A percentile compares a stretch with the other conserved stretches of the same genome.
These are phyloP conservation scores for Tenthredo amoena DNA, from an alignment of 2,888 invertebrate species.

Conservation along the genomic window DNA sequence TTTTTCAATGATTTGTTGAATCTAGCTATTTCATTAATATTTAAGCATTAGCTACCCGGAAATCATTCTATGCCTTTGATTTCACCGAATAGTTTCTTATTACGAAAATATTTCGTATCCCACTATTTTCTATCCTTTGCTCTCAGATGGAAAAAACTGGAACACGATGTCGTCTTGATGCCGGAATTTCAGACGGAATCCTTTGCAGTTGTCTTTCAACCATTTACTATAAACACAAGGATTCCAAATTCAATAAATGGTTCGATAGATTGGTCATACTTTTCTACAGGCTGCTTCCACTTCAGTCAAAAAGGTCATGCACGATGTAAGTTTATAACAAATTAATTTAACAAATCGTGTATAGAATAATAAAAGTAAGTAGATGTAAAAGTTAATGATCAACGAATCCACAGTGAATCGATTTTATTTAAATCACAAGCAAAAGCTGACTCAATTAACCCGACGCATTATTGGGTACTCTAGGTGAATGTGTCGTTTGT, in stretches of 20 bases:
- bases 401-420: neutral
- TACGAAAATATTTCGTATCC: neutral
- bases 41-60: neutral
- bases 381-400: neutral
- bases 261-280: constrained; percentile 77
- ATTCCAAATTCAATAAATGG: constrained; percentile 76
- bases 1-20: neutral
- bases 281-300: constrained; percentile 60
- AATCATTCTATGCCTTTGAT: neutral
- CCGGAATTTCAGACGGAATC: constrained; percentile 20
- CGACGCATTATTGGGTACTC: neutral
- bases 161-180: constrained; percentile 36
- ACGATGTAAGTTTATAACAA: constrained; percentile 71
- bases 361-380: neutral
- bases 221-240: constrained; percentile 64
- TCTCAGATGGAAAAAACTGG: constrained; percentile 49
- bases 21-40: neutral
- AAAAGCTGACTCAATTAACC: neutral
- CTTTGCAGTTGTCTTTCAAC: constrained; percentile 28
- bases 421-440: neutral
- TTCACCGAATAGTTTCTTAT: neutral
- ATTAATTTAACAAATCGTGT: constrained; percentile 17
- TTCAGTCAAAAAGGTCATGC: constrained; percentile 28
- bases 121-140: neutral
- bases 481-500: neutral